Conservation (phyloP, 2,888 invertebrate genomes). For the Sphecodes monilicornis region DNA sequence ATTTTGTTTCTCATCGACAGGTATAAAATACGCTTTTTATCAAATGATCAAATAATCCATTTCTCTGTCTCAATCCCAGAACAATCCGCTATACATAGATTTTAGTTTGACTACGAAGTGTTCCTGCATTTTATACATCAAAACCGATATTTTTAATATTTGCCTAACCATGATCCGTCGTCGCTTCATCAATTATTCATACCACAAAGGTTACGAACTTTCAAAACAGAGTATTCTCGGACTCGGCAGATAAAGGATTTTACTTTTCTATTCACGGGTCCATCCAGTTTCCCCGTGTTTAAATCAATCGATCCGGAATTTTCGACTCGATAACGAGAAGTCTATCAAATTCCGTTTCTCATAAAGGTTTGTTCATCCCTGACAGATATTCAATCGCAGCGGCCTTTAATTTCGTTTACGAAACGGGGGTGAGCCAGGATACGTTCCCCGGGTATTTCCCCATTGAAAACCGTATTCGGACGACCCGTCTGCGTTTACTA, state of each 20-base stretch:
- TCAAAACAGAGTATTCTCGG: constrained; percentile 16
- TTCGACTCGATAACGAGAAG: constrained; percentile 3
- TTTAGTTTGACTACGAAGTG: not conserved
- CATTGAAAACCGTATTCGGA: constrained; percentile 25
- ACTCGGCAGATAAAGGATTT: not conserved
- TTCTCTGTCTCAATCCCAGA: not conserved
- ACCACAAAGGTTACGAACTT: constrained; percentile 27
- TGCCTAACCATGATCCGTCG: constrained; percentile 3
- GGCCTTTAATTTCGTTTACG: constrained; percentile 43
- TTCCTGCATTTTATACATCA: not conserved
- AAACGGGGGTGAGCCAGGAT: constrained; percentile 10
- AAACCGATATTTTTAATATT: constrained; percentile 43
- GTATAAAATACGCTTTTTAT: not conserved
- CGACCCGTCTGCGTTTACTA: constrained; percentile 10
- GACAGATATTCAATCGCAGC: constrained; percentile 29
- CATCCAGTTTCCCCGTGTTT: not conserved
- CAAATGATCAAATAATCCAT: not conserved
- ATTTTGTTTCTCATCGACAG: not conserved
- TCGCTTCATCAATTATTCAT: constrained; percentile 18
- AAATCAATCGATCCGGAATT: not conserved
- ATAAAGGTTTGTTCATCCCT: not conserved
- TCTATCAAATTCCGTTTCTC: constrained; percentile 19
- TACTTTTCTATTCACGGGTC: not conserved
- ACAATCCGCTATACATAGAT: not conserved
- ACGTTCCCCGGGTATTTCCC: constrained; percentile 29